Evolutionary conservation across 2,888 invertebrate genomes (phyloP), one percentile per base, ranked within the genome.

Genomic region (Opisthograptis luteolata): DNA sequence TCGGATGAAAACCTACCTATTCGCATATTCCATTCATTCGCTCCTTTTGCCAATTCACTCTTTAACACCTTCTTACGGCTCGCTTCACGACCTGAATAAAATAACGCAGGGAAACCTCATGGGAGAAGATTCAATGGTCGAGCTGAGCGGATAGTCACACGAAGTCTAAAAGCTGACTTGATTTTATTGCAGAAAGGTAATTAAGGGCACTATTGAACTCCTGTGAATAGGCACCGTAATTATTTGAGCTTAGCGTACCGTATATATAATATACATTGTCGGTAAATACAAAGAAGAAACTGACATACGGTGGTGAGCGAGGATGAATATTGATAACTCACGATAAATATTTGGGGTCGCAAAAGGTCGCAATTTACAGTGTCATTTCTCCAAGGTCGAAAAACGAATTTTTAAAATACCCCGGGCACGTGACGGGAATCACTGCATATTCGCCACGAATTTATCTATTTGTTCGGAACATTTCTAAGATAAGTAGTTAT

Each of bases 31-130:
- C 81, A 84, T 85, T 84, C 79, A 85, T 82, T 79, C 80, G 74
- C 70, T 81, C 79, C 76, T 78, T 85, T 81, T 77, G 75, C 80
- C 81, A 76, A 81, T 87, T 87, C 84, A 81, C 86, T 87, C 80
- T 84, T 87, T 87, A 87, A 84, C 87, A 87, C 87, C 85, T 87
- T 81, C 82, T 84, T 84, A 87, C 78, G 73, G 73, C 67, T 76
- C 76, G 78, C 76, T 81, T 80, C 84, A 81, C 77, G 76, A 69
- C 66, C 71, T 87, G 85, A 88, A 88, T 88, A 87, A 87, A 83
- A 83, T 83, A 86, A 78, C 74, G 73, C 67, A 66, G 64, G 56
- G 53, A 68, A 79, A 70, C 69, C 84, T 79, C 76, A 72, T 70
- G 81, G 72, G 79, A 76, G 56, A 73, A 70, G 69, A 80, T 79